Conservation (phyloP, 2,888 invertebrate species). For the Eudasyphora cyanicolor region DNA sequence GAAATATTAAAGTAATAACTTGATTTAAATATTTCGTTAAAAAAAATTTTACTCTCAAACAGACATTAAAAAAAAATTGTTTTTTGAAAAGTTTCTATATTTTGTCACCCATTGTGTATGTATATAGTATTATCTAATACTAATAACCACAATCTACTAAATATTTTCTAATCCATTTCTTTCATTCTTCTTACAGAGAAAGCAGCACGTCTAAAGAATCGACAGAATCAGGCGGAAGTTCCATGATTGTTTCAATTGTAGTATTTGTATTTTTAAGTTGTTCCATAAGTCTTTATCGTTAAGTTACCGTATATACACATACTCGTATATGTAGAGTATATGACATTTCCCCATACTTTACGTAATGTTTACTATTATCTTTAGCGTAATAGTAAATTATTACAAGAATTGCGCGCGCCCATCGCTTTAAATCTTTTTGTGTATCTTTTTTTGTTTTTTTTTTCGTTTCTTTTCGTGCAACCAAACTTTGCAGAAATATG, state of each 20-base stretch:
- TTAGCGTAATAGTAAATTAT: constrained; percentile 22
- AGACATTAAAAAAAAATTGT: too few species aligned
- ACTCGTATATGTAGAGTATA: too few species aligned
- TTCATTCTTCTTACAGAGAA: constrained; percentile 22
- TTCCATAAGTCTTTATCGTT: constrained; percentile 10
- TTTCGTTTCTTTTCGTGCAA: not conserved
- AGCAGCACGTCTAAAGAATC: not conserved
- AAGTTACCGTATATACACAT: constrained; percentile 26
- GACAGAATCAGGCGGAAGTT: not conserved
- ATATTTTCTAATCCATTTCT: not conserved
- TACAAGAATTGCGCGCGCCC: not conserved
- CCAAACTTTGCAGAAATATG: constrained; percentile 45
- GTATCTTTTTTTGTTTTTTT: not conserved
- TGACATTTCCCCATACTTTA: not conserved
- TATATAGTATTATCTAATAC: too few species aligned
- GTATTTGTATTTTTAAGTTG: constrained; percentile 25
- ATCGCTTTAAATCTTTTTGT: not conserved
- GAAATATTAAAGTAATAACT: too few species aligned
- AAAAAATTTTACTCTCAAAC: too few species aligned
- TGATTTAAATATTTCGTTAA: too few species aligned
- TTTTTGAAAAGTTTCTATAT: too few species aligned
- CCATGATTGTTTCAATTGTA: not conserved
- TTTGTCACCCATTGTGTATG: too few species aligned
- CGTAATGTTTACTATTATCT: constrained; percentile 25
- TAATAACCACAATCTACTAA: not conserved